Base-by-base conservation (phyloP, 1,140 invertebrate genomes). In the Drosophila funebris region DNA sequence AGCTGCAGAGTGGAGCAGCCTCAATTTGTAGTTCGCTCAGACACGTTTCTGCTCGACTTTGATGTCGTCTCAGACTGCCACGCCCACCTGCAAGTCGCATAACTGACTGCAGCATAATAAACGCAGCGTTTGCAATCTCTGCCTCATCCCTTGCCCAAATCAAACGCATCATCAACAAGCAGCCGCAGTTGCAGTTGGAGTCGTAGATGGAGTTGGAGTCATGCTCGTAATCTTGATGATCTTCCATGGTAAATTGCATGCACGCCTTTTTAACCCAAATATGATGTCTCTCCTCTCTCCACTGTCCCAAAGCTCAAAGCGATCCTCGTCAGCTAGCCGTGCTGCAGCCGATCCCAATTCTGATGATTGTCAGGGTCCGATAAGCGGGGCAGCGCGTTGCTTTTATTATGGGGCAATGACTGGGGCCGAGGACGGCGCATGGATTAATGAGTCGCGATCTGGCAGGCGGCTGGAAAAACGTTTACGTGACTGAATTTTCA, bases 401-500 rank as follows among this genome's bases (percentile, higher is more conserved):
- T 70, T 64, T 77, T 74, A 70, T 77, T 76, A 69, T 69, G 64
- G 60, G 48, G 60, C 67, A 64, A 43, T 14, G 11, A 58, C 41
- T 18, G 50, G 37, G 46, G 67, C 14, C 18, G 48, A 52, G 31
- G 29, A 37, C 43, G 33, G 8, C 24, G 46, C 73, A 44, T 84
- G 80, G 80, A 83, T 83, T 83, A 83, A 84, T 83, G 80, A 83
- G 80, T 83, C 58, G 80, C 76, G 81, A 84, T 84, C 80, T 63
- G 56, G 81, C 80, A 73, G 76, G 76, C 79, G 80, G 72, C 73
- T 80, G 80, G 63, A 80, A 80, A 74, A 84, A 80, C 81, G 73
- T 83, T 84, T 84, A 84, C 80, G 80, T 84, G 80, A 84, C 80
- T 84, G 80, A 84, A 79, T 84, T 84, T 84, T 84, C 81, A 84